phyloP scores from a whole-genome alignment of 2,797 vertebrate genomes.

The Alcedo quadribrachys region DNA sequence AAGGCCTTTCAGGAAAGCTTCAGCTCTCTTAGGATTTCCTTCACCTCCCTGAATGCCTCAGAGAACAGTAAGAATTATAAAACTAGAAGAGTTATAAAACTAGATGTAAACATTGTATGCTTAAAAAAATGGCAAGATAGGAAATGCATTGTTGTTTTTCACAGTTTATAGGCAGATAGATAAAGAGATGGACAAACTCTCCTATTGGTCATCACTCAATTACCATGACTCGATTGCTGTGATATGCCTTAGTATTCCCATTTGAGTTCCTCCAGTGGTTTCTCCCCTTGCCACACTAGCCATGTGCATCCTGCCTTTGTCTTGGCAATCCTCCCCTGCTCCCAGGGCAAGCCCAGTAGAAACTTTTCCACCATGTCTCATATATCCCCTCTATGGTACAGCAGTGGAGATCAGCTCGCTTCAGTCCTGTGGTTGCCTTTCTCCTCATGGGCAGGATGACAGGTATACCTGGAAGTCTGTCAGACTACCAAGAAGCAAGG shows the following conservation, averaged over 20 bases:
- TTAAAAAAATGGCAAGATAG: neutral
- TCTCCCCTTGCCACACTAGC: neutral
- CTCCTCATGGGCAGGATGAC: neutral
- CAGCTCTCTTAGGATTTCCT: neutral
- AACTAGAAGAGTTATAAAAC: neutral
- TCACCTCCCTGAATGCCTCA: neutral
- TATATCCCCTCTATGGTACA: rapidly evolving
- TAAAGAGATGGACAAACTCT: neutral
- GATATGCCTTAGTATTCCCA: neutral
- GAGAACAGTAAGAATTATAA: neutral
- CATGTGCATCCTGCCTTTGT: neutral
- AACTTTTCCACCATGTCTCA: neutral
- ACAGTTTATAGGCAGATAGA: neutral
- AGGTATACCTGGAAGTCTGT: neutral
- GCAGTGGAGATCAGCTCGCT: rapidly evolving
- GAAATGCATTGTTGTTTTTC: neutral
- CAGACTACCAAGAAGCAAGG: neutral
- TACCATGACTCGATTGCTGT: neutral
- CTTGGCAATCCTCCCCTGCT: neutral
- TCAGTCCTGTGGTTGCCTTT: rapidly evolving
- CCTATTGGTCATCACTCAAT: neutral
- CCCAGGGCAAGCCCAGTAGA: neutral
- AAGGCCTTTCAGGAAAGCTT: neutral
- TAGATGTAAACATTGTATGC: neutral
- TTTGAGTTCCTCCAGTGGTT: neutral